Conservation (phyloP, 2,113 vertebrate genomes). For the Chionomys nivalis region DNA sequence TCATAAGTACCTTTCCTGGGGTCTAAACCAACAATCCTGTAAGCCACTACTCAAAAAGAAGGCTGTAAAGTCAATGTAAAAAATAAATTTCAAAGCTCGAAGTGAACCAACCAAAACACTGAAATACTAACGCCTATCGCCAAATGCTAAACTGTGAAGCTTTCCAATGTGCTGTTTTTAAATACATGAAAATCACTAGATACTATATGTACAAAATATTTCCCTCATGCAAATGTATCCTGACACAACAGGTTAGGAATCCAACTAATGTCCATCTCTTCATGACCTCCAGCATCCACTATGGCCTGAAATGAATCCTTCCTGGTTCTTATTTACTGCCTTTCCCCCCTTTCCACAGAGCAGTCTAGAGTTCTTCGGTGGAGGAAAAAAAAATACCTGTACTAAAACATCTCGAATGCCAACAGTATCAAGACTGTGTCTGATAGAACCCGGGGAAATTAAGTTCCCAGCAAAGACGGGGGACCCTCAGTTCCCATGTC, state of each 20-base stretch:
- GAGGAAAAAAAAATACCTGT: background rate
- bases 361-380: background rate
- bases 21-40: slow-evolving; percentile 50
- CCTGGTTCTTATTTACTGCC: background rate
- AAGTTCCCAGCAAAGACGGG: background rate
- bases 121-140: background rate
- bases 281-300: background rate
- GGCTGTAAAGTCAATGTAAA: slow-evolving; percentile 31
- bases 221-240: background rate
- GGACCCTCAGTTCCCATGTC: background rate
- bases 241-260: background rate
- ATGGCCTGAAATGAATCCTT: background rate
- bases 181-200: background rate
- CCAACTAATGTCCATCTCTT: background rate
- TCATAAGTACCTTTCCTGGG: slow-evolving; percentile 79
- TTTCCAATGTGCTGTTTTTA: slow-evolving; percentile 7
- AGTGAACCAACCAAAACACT: slow-evolving; percentile 46
- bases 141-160: background rate
- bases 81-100: slow-evolving; percentile 15
- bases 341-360: background rate
- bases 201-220: background rate
- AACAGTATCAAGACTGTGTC: background rate
- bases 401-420: slow-evolving; percentile 4
- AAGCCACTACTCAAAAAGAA: background rate
- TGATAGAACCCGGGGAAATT: background rate